phyloP scores from a whole-genome alignment of 2,888 invertebrate species.

The Coleophora deauratella region DNA sequence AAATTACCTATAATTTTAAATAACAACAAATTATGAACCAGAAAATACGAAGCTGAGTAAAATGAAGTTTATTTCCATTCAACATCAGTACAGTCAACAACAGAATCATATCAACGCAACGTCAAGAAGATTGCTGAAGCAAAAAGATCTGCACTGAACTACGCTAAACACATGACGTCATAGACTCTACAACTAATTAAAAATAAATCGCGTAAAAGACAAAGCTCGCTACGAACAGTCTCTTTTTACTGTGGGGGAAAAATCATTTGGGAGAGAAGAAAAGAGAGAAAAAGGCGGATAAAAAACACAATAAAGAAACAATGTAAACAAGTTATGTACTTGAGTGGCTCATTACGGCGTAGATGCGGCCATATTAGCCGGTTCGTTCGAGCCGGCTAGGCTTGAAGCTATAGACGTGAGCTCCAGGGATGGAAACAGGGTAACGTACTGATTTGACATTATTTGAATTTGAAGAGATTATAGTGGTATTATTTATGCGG shows the following conservation, averaged over 20 bases:
- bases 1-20: too few species aligned
- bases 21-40: too few species aligned
- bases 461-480: too few species aligned
- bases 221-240: slow-evolving; percentile 30
- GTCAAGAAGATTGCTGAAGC: too few species aligned
- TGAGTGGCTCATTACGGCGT: slow-evolving; percentile 70
- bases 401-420: slow-evolving; percentile 28
- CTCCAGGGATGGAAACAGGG: neutral
- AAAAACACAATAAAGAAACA: slow-evolving; percentile 74
- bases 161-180: too few species aligned
- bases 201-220: slow-evolving; percentile 45
- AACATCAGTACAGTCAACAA: too few species aligned
- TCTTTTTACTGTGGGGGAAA: slow-evolving; percentile 60
- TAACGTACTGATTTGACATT: neutral
- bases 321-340: slow-evolving; percentile 74
- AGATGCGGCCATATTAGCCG: slow-evolving; percentile 65
- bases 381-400: slow-evolving; percentile 35
- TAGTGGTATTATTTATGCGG: too few species aligned
- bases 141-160: too few species aligned
- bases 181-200: slow-evolving; percentile 36
- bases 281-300: slow-evolving; percentile 56
- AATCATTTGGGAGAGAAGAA: slow-evolving; percentile 60
- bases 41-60: too few species aligned
- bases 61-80: too few species aligned
- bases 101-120: too few species aligned